These are phyloP conservation scores for Sisor rabdophorus DNA, from an alignment of 2,113 vertebrate species.

Conservation along the genomic window DNA sequence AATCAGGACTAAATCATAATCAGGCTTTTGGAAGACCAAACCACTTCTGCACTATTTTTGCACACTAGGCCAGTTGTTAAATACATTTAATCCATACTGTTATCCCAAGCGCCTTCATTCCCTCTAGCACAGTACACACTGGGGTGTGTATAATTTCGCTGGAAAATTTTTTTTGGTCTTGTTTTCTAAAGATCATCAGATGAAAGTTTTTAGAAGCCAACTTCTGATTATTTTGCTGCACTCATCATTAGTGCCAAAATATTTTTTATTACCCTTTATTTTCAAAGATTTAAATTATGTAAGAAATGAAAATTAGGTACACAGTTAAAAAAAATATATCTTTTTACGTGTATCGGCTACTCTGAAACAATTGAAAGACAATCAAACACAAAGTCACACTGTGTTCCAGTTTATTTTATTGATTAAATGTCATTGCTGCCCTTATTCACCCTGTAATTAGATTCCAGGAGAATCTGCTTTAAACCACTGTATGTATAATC, in stretches of 20 bases:
- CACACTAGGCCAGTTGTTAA: slow-evolving; percentile 9
- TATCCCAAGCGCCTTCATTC: neutral
- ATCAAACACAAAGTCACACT: slow-evolving; percentile 56
- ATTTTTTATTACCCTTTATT: neutral
- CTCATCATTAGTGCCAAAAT: slow-evolving; percentile 31
- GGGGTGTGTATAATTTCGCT: neutral
- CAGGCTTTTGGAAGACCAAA: slow-evolving; percentile 23
- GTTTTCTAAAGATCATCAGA: neutral
- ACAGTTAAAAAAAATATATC: neutral
- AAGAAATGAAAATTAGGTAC: neutral
- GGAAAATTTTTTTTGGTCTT: neutral
- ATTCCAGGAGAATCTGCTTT: slow-evolving; percentile 48
- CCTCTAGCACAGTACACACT: slow-evolving; percentile 1
- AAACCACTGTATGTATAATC: slow-evolving; percentile 60
- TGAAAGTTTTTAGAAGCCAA: slow-evolving; percentile 41
- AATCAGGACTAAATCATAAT: neutral
- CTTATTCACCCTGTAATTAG: slow-evolving; percentile 36
- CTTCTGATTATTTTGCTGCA: slow-evolving; percentile 63
- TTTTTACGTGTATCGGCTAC: neutral
- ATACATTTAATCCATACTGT: neutral
- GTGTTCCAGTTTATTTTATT: slow-evolving; percentile 39
- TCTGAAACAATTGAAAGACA: slow-evolving; percentile 60
- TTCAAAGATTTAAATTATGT: neutral
- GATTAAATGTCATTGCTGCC: slow-evolving; percentile 34
- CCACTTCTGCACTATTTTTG: slow-evolving; percentile 12